A percentile compares a stretch with the other conserved stretches of the same genome.
Evolutionary conservation across 1,140 invertebrate genomes (phyloP).

Genomic region (Trypoxylus dichotomus): DNA sequence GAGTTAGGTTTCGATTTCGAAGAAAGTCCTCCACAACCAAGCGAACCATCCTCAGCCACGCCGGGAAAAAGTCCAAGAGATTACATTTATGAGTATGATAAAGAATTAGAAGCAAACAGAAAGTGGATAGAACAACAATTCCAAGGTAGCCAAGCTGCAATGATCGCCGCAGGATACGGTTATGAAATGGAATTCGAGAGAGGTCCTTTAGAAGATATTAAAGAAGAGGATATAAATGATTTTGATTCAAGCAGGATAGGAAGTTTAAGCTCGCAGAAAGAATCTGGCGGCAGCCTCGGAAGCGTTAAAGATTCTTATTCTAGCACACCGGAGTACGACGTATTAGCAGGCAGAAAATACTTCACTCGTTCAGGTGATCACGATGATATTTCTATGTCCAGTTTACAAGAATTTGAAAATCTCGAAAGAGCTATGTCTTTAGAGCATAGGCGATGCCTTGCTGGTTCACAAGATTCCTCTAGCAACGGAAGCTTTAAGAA

Average conservation of each 20-base stretch:
- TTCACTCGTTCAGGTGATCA: conserved; percentile 79
- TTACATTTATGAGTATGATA: conserved; percentile 54
- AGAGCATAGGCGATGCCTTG: conserved; percentile 63
- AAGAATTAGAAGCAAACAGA: conserved; percentile 73
- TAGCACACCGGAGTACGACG: conserved; percentile 84
- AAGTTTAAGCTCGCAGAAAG: conserved; percentile 78
- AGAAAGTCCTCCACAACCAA: conserved; percentile 67
- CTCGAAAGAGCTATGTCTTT: conserved; percentile 78
- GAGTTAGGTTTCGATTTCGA: conserved; percentile 76
- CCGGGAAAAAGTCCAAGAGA: conserved; percentile 57
- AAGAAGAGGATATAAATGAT: conserved; percentile 84
- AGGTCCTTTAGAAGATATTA: conserved; percentile 85
- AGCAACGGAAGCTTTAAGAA: conserved; percentile 74
- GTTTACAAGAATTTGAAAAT: conserved; percentile 91
- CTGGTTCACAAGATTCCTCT: conserved; percentile 73
- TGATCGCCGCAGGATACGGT: conserved; percentile 65
- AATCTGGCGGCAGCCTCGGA: conserved; percentile 75
- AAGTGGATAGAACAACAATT: conserved; percentile 90
- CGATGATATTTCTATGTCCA: conserved; percentile 88
- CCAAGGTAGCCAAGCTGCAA: conserved; percentile 65
- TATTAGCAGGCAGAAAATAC: conserved; percentile 75
- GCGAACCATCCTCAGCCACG: conserved; percentile 49
- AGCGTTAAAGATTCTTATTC: conserved; percentile 76
- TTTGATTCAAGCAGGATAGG: conserved; percentile 77
- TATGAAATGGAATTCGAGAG: conserved; percentile 72